Percentiles rank a stretch among this genome's conserved stretches.
These are phyloP conservation scores for Pontoporia blainvillei DNA, from an alignment of 2,113 vertebrate species.

Conservation along the genomic window DNA sequence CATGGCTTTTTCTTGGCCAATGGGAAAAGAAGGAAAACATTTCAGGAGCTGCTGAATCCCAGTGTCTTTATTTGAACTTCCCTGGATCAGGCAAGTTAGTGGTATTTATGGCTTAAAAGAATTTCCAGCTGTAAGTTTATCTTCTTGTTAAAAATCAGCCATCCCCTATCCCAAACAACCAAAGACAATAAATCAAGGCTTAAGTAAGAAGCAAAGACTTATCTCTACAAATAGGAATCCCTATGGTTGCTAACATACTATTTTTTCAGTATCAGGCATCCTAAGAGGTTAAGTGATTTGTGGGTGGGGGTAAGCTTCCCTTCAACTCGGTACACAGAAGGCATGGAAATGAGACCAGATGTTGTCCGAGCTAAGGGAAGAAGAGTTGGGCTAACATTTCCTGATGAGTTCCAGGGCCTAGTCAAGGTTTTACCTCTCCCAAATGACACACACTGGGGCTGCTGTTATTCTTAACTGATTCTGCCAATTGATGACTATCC, in stretches of 20 bases:
- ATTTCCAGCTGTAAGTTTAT: conserved; percentile 78
- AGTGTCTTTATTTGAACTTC: conserved; percentile 77
- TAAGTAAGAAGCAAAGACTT: conserved; percentile 60
- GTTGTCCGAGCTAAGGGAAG: background rate
- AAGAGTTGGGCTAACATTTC: background rate
- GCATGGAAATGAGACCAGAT: background rate
- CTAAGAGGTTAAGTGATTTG: conserved; percentile 55
- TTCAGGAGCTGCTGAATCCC: conserved; percentile 71
- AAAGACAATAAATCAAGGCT: conserved; percentile 69
- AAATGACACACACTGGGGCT: background rate
- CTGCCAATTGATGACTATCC: background rate
- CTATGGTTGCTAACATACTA: conserved; percentile 37
- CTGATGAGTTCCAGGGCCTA: background rate
- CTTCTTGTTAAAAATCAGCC: conserved; percentile 76
- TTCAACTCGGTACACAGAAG: background rate
- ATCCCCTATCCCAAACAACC: conserved; percentile 32
- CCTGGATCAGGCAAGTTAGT: conserved; percentile 63
- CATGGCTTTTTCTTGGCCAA: conserved; percentile 62
- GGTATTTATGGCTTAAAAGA: conserved; percentile 83
- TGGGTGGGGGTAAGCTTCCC: background rate
- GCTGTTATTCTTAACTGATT: background rate
- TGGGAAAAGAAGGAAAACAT: conserved; percentile 75
- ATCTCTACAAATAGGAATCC: conserved; percentile 47
- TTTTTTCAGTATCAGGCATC: conserved; percentile 54
- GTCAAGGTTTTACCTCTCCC: background rate